A percentile compares a stretch with the other conserved stretches of the same genome.
phyloP scores from a whole-genome alignment of 2,113 vertebrate genomes.

The Tinamus guttatus region DNA sequence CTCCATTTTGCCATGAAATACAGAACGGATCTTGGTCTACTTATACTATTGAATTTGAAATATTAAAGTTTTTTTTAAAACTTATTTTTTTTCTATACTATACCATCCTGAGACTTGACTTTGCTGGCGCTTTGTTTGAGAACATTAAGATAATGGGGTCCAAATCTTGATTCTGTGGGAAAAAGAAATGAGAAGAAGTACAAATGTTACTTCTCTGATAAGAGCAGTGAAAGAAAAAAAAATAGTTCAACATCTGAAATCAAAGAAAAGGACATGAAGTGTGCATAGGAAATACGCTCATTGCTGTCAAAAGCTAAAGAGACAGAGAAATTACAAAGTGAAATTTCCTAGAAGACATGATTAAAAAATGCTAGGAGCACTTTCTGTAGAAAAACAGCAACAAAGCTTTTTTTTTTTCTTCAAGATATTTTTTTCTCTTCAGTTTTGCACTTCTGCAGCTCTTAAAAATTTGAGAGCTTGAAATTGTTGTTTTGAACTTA shows the following conservation, averaged over 20 bases:
- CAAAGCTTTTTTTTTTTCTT: accelerated
- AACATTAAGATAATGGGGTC: not conserved
- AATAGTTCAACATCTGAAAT: not conserved
- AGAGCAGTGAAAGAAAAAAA: not conserved
- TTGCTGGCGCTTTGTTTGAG: not conserved
- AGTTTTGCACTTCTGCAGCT: not conserved
- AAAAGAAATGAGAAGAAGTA: not conserved
- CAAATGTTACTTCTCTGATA: not conserved
- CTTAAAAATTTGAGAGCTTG: not conserved
- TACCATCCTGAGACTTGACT: not conserved
- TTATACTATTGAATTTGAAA: not conserved
- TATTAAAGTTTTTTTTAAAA: not conserved
- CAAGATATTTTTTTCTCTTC: not conserved
- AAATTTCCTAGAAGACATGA: not conserved
- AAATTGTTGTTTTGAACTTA: not conserved
- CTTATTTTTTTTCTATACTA: not conserved
- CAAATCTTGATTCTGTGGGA: not conserved
- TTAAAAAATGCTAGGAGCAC: not conserved
- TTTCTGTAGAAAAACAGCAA: not conserved
- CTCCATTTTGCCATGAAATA: not conserved
- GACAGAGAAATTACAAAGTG: not conserved
- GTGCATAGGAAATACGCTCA: not conserved
- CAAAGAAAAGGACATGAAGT: not conserved
- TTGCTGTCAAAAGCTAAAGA: not conserved
- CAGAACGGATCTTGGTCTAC: not conserved